Base-by-base conservation (phyloP, 2,888 invertebrate genomes). In the Anarsia innoxiella region DNA sequence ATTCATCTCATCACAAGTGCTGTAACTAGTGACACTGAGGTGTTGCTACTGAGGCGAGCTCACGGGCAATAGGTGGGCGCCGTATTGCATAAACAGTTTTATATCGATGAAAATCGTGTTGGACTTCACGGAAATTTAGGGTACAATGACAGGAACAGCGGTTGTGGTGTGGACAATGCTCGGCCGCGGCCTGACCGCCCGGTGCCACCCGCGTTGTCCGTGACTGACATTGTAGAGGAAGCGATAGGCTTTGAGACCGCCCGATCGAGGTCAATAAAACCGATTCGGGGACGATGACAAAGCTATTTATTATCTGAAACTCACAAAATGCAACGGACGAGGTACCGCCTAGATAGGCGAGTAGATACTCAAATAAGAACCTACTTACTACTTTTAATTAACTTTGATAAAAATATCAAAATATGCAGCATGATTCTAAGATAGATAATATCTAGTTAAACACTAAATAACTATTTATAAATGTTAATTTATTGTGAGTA, bases 91-190 rank as follows among this genome's bases (percentile, higher is more conserved):
- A 70, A 75, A 69, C 61, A 63, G 66, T 82, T 82, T 82, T 84
- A 84, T 84, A 83, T 71, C 56, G 64, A 48, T 57, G 53, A 57
- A 58, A 69, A 69, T 66, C 65, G 69, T 65, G 67, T 67, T 69
- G 69, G 60, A 67, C 70, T 84, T 86, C 85, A 76, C 70, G 83
- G 75, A 49, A 43, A 45, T 64, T 85, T 71, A 73, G 53, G 60
- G 58, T 54, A 86, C 85, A 86, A 86, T 85, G 72, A 69, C 76
- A 79, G 86, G 86, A 86, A 85, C 73, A 73, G 74, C 64, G 53
- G 53, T 56, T 49, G 57, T 54, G 49, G 49, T 46, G 58, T 61
- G 62, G 64, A 83, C 82, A 83, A 80, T 80, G 65, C 60, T 43
- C 31, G 48, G 52, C 53, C 55, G 50, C n/a, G 62, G 56, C 59